Evolutionary conservation across 2,113 vertebrate species (phyloP), one percentile per base, ranked within the genome.

Genomic region (Myiopsitta monachus): DNA sequence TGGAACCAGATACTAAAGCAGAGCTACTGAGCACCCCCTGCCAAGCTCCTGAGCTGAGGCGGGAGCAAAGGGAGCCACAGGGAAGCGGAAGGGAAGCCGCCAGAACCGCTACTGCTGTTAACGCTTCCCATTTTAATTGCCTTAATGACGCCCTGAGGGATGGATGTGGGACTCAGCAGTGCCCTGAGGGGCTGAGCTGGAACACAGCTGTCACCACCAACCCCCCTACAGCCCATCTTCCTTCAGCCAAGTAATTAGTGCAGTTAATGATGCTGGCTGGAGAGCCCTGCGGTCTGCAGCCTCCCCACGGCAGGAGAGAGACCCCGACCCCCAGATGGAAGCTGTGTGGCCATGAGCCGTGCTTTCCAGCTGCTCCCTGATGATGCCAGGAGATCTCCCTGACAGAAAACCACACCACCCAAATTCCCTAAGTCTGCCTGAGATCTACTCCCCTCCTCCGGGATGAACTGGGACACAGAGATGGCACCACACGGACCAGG

Each of bases 101-200:
- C 55, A 90, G 79, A 59, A 80, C 12, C 64, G 54, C 78, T 83
- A 67, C 54, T 1, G 2, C 89, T 84, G 87, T 93, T 96, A 87
- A 95, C 85, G 83, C 82, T 87, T 91, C 90, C 83, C 82, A 55
- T 95, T 88, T 90, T 96, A 96, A 97, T 96, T 94, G 93, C 47
- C 59, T 75, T 92, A 95, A 96, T 74, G 90, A 94, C 23, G 15
- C 93, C 88, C 95, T 77, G 83, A 96, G 92, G 93, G 76, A 68
- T 59, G 47, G 72, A 88, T 64, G 69, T 24, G 90, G 61, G 88
- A 93, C 61, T 86, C 39, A 7, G 38, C 1, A 75, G 64, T 36
- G 66, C 66, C 77, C 10, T 0, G 39, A 95, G 84, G 78, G 87
- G 85, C 90, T n/a, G 89, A 82, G 74, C 87, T 80, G 85, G 72